Conservation (phyloP, 2,113 vertebrate species). For the Gasterosteus nipponicus region DNA sequence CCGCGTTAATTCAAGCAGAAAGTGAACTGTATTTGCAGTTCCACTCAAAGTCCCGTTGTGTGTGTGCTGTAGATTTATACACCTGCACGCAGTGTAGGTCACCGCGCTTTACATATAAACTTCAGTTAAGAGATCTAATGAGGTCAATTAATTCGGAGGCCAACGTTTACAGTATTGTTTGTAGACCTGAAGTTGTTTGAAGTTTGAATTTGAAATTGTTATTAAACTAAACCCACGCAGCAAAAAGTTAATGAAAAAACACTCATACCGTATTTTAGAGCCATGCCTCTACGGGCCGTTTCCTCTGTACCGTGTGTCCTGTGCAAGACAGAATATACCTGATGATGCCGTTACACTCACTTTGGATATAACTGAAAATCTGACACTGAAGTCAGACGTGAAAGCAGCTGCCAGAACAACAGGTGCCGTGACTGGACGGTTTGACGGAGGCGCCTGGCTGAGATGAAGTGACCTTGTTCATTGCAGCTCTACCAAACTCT, state of each 20-base stretch:
- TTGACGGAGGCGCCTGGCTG: constrained; percentile 4
- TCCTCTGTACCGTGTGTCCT: not conserved
- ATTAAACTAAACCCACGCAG: not conserved
- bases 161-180: not conserved
- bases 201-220: not conserved
- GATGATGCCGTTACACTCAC: not conserved
- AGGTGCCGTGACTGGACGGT: not conserved
- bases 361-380: not conserved
- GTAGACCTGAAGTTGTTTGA: not conserved
- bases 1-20: not conserved
- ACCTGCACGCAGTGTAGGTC: not conserved
- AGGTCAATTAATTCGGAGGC: not conserved
- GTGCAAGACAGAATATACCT: not conserved
- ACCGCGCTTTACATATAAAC: not conserved
- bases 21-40: constrained; percentile 4
- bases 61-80: not conserved
- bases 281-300: not conserved
- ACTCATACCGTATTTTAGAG: not conserved
- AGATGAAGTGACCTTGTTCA: not conserved
- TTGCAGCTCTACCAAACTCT: not conserved
- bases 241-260: not conserved
- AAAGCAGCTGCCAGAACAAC: not conserved
- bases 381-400: constrained; percentile 8
- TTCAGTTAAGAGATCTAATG: not conserved
- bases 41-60: constrained; percentile 22